Percentiles rank a stretch among this genome's conserved stretches.
phyloP scores from a whole-genome alignment of 2,113 vertebrate species.

The Girardinichthys multiradiatus region DNA sequence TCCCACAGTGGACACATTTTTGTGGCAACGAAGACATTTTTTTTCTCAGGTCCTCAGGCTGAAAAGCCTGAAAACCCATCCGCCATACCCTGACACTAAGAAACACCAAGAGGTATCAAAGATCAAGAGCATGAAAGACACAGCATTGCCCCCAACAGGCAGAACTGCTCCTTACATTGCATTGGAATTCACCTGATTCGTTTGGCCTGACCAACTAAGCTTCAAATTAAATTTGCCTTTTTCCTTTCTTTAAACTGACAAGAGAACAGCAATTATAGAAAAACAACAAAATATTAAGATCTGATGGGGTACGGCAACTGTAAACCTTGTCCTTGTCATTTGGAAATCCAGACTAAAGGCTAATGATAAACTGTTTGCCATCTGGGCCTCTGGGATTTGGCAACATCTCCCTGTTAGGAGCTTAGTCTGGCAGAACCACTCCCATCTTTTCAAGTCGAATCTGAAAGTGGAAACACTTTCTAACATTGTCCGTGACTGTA shows the following conservation, averaged over 20 bases:
- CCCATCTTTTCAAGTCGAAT: constrained; percentile 39
- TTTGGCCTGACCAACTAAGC: not conserved
- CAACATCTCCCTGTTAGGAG: constrained; percentile 45
- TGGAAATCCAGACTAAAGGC: constrained; percentile 33
- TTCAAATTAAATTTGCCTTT: not conserved
- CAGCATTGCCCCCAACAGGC: constrained; percentile 17
- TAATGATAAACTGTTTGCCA: constrained; percentile 46
- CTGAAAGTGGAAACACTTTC: constrained; percentile 21
- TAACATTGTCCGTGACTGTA: not conserved
- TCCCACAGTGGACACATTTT: not conserved
- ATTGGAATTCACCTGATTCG: not conserved
- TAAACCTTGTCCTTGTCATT: not conserved
- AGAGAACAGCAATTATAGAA: not conserved
- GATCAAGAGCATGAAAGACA: not conserved
- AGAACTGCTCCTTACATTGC: not conserved
- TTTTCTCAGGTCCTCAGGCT: too few relatives aligned
- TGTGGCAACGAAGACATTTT: not conserved
- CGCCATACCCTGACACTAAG: not conserved
- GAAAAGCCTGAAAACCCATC: not conserved
- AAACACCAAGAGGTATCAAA: not conserved
- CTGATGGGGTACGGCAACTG: constrained; percentile 10
- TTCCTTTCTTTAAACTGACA: not conserved
- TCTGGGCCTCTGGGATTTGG: constrained; percentile 60
- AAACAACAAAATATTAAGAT: not conserved
- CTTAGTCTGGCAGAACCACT: constrained; percentile 56